Evolutionary conservation across 2,113 vertebrate species (phyloP).

Genomic region (Rhombomys opimus): DNA sequence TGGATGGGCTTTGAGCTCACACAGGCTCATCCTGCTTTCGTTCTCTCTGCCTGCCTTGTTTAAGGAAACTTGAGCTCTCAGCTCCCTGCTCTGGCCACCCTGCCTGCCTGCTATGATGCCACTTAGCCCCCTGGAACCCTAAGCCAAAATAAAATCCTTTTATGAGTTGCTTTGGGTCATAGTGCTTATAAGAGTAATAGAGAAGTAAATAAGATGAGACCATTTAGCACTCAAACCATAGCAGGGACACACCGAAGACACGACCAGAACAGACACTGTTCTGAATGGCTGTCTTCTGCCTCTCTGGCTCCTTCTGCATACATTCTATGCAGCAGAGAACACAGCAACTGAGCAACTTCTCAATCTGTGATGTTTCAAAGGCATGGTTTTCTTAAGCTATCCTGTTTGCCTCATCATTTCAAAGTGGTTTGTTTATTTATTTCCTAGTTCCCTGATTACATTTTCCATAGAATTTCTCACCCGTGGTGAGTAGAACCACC

Average conservation of each 20-base stretch:
- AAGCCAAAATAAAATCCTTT: background rate
- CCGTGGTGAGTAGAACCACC: background rate
- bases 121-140: background rate
- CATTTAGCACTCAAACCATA: background rate
- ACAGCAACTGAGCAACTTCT: background rate
- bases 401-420: background rate
- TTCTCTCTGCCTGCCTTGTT: background rate
- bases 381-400: background rate
- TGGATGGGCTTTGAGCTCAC: too few species aligned
- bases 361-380: background rate
- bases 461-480: background rate
- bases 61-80: background rate
- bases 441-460: background rate
- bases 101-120: too few species aligned
- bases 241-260: background rate
- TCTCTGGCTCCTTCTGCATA: background rate
- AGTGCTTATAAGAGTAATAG: background rate
- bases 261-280: background rate
- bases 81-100: too few species aligned
- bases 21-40: background rate
- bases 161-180: background rate
- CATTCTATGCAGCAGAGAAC: background rate
- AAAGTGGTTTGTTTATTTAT: constrained; percentile 10
- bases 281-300: background rate
- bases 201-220: background rate